phyloP scores from a whole-genome alignment of 30 jellyfish, hydroid and myxozoan genomes.

The Aurelia sp. region DNA sequence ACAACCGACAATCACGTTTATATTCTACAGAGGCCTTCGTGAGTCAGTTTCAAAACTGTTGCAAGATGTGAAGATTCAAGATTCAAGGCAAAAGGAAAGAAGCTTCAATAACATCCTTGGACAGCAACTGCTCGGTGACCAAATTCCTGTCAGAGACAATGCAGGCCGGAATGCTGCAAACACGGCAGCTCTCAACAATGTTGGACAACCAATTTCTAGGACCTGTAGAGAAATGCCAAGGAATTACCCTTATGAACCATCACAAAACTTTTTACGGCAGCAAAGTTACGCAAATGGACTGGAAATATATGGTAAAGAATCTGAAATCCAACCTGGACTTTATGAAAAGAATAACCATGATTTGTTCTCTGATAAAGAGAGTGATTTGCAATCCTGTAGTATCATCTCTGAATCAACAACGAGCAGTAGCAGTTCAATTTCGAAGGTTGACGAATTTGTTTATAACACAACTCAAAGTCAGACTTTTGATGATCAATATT shows the following conservation, averaged over 20 bases:
- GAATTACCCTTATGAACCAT: background rate
- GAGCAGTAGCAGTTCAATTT: background rate
- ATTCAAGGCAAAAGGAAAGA: slow-evolving; percentile 9
- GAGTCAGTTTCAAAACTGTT: slow-evolving; percentile 61
- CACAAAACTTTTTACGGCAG: background rate
- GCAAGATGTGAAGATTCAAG: slow-evolving; percentile 54
- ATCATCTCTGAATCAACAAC: slow-evolving; percentile 16
- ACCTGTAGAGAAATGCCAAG: background rate
- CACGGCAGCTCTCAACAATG: background rate
- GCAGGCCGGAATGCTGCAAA: background rate
- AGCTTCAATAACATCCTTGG: background rate
- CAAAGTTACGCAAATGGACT: background rate
- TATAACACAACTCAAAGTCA: background rate
- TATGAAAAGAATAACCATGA: background rate
- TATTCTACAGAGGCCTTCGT: slow-evolving; percentile 52
- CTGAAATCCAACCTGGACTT: background rate
- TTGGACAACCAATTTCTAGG: background rate
- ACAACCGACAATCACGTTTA: background rate
- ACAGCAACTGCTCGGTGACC: background rate
- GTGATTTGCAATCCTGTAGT: slow-evolving; percentile 23
- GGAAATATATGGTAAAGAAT: background rate
- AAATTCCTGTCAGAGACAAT: background rate
- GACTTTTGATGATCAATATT: slow-evolving; percentile 42
- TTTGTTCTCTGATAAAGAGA: slow-evolving; percentile 7
- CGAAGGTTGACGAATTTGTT: background rate